These are phyloP conservation scores for Hypanus sabinus DNA, from an alignment of 2,113 vertebrate species.

Conservation along the genomic window DNA sequence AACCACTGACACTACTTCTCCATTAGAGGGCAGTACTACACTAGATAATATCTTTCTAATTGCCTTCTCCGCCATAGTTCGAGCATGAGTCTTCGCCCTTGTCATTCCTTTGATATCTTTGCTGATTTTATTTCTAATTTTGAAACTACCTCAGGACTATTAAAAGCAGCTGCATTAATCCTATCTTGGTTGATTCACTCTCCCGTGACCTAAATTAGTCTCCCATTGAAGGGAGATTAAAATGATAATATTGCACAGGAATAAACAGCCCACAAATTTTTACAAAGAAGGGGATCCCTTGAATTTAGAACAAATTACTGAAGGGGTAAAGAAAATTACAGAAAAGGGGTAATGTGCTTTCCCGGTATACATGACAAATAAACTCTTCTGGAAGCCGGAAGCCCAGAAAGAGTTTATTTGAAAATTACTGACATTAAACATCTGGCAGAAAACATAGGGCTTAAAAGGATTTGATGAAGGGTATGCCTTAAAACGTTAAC, in stretches of 20 bases:
- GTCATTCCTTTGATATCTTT: not conserved
- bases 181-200: not conserved
- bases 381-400: no score
- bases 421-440: no score
- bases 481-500: no score
- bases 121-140: not conserved
- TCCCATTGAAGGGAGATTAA: not conserved
- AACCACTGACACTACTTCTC: not conserved
- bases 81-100: not conserved
- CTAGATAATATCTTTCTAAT: not conserved
- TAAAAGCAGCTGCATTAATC: not conserved
- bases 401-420: no score
- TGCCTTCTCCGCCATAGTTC: not conserved
- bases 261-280: not conserved
- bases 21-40: conserved; percentile 23
- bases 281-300: not conserved
- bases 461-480: no score
- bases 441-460: no score
- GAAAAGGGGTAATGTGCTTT: no score
- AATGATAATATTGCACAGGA: not conserved
- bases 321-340: not conserved
- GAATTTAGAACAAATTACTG: not conserved
- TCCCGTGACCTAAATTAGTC: not conserved
- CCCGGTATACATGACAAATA: no score
- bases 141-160: not conserved